Evolutionary conservation across 2,797 vertebrate species (phyloP).

Genomic region (Dromococcyx pavoninus): DNA sequence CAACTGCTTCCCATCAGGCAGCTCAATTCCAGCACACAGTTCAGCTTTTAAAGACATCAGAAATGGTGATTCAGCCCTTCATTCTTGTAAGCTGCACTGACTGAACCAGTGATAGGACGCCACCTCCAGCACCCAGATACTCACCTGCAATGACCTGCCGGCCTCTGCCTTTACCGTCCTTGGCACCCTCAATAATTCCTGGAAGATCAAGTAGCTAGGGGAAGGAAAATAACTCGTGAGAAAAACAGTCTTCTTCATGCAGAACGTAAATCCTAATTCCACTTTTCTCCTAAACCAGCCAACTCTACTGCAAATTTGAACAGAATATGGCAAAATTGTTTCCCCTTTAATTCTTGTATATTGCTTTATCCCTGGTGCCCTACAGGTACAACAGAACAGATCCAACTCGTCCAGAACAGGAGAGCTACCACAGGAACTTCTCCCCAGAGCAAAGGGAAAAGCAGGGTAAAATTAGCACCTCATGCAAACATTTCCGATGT

Average conservation of each 20-base stretch:
- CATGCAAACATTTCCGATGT: not conserved
- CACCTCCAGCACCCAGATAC: not conserved
- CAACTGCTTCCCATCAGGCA: not conserved
- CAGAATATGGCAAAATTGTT: not conserved
- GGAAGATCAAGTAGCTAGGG: constrained; percentile 93
- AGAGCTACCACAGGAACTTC: not conserved
- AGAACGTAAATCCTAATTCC: not conserved
- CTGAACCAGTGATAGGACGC: not conserved
- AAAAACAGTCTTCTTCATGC: not conserved
- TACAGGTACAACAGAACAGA: not conserved
- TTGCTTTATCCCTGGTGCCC: not conserved
- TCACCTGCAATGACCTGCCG: constrained; percentile 97
- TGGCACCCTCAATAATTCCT: constrained; percentile 97
- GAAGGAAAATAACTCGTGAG: not conserved
- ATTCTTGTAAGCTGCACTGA: not conserved
- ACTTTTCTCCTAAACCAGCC: not conserved
- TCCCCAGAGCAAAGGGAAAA: not conserved
- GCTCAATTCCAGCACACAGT: not conserved
- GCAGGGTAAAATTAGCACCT: not conserved
- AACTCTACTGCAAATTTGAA: not conserved
- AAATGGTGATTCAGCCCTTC: not conserved
- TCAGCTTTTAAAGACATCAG: not conserved
- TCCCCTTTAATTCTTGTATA: not conserved
- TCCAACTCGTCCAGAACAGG: not conserved
- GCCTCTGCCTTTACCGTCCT: constrained; percentile 97